Evolutionary conservation across 2,113 vertebrate species (phyloP), one percentile per base, ranked within the genome.

Genomic region (Semnornis frantzii): DNA sequence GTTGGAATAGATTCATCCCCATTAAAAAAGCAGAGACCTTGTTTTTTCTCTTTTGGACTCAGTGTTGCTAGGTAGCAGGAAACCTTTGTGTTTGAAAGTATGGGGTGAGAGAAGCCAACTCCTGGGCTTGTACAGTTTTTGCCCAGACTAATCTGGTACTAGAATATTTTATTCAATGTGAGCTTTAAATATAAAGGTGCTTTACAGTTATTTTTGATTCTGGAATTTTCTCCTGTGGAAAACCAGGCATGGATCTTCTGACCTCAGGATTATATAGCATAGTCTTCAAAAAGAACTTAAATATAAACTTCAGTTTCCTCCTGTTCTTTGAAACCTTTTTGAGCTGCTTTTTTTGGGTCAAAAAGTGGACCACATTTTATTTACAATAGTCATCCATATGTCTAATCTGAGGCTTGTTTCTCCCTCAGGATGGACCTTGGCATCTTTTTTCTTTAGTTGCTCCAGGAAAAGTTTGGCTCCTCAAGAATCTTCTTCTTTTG

Each of bases 391-490:
- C 58, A 63, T 95, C 81, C 77, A 65, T 94, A 78, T 84, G 74
- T 84, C 82, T 92, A 89, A 93, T 93, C 81, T 69, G 63, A 50
- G 44, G 24, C 9, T 92, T 52, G 65, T n/a, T 91, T 68, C 54
- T 93, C 94, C 84, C 91, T 69, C 81, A 30, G 91, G 93, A 48
- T 12, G 12, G 8, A 33, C 74, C 91, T 75, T 89, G 93, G 91
- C 78, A 89, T 85, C 70, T 93, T 84, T 93, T 60, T 69, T 54
- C 94, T 90, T 57, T 28, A 54, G 48, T 82, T 87, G 71, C 74
- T 96, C 87, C 91, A 92, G 87, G 78, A 94, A 89, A 89, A 89
- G 44, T 76, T 85, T 89, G 91, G 65, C 89, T 94, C 33, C n/a
- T 60, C 2, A 1, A 18, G 48, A 52, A 74, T 89, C 23, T 81